Conservation (phyloP, 2,113 vertebrate genomes). For the Morone saxatilis region DNA sequence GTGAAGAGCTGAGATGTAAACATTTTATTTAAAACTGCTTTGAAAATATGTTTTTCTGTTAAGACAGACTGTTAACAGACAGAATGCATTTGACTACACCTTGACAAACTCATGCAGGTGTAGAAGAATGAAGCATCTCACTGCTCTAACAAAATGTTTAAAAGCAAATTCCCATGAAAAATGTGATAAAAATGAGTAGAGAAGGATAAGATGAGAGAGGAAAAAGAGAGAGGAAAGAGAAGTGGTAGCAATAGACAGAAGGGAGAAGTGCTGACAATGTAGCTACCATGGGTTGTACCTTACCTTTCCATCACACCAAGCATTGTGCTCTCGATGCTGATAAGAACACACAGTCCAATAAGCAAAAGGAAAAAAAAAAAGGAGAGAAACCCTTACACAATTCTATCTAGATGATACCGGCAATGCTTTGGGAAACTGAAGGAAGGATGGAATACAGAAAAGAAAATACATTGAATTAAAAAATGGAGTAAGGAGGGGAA, state of each 20-base stretch:
- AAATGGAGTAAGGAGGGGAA: constrained; percentile 46
- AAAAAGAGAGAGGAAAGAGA: constrained; percentile 54
- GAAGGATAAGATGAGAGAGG: constrained; percentile 16
- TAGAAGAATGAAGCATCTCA: neutral
- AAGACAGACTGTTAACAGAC: too few relatives aligned
- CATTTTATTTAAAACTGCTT: neutral
- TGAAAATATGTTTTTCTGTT: neutral
- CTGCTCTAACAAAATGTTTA: constrained; percentile 5
- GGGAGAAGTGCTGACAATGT: constrained; percentile 81
- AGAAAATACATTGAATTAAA: constrained; percentile 72
- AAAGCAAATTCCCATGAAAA: constrained; percentile 21
- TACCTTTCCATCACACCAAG: constrained; percentile 83
- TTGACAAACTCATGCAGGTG: neutral
- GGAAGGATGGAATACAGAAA: constrained; percentile 55
- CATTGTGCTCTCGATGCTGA: constrained; percentile 82
- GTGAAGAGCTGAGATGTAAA: neutral
- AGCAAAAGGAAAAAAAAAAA: constrained; percentile 69
- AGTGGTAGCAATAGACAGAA: constrained; percentile 62
- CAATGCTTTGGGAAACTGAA: constrained; percentile 52
- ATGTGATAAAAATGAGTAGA: constrained; percentile 8
- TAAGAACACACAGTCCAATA: constrained; percentile 84
- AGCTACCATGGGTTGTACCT: constrained; percentile 74
- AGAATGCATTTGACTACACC: neutral
- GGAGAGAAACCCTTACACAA: constrained; percentile 68
- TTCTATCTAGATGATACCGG: constrained; percentile 80